These are phyloP conservation scores for Psilopsiagon aymara DNA, from an alignment of 2,113 vertebrate genomes.

Conservation along the genomic window DNA sequence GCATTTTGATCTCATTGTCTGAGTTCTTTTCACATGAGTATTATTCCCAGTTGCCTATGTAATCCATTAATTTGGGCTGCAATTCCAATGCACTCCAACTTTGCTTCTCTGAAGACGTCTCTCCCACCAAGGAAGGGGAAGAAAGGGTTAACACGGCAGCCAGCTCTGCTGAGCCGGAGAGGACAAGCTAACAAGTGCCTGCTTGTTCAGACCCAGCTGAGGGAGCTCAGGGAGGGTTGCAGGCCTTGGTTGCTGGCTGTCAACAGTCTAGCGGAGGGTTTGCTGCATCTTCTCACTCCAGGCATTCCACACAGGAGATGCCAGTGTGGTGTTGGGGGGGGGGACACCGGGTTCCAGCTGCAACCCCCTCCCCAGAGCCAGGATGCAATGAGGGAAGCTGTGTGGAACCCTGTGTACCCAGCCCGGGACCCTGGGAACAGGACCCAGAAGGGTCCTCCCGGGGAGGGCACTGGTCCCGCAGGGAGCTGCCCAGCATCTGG, in stretches of 20 bases:
- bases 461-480: not conserved
- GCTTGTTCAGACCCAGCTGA: not conserved
- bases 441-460: not conserved
- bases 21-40: accelerated
- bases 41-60: not conserved
- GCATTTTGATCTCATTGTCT: not conserved
- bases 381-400: not conserved
- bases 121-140: not conserved
- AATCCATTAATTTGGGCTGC: not conserved
- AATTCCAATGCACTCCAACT: not conserved
- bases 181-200: not conserved
- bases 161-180: not conserved
- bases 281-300: not conserved
- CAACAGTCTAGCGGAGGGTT: not conserved
- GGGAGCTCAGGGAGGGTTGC: not conserved
- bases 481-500: not conserved
- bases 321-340: accelerated
- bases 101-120: not conserved
- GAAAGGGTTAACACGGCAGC: not conserved
- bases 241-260: not conserved
- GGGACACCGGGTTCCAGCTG: not conserved
- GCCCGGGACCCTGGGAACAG: not conserved
- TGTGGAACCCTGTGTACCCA: not conserved
- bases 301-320: not conserved
- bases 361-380: not conserved